Base-by-base conservation (phyloP, 2,888 invertebrate genomes). In the Rhingia rostrata region DNA sequence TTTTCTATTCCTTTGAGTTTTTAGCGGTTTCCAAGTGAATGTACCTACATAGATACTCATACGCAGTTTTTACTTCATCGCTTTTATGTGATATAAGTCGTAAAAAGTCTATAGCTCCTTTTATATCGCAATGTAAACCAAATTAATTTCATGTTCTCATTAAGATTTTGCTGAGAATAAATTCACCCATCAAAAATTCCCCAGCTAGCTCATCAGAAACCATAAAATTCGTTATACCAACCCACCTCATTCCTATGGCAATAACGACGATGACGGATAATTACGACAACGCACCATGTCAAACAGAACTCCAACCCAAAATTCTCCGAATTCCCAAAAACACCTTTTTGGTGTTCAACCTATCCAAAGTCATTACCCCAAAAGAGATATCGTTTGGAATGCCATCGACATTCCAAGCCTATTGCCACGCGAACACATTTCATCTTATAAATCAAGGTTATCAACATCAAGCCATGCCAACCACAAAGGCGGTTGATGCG, bases 321-420 rank as follows among this genome's bases (percentile, higher is more conserved):
- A 70, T 67, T 54, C 43, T 58, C 9, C 30, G 51, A 73, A 78
- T 82, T 79, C 49, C 67, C 43, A 51, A 56, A n/a, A 73, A 83
- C 79, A 79, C 78, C 83, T 83, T 79, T 63, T 78, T 39, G 33
- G 61, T 73, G 78, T 69, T 83, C 67, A 67, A 43, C 63, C 49
- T 79, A 73, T 78, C 73, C 73, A 73, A 79, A 73, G 73, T 67
- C 73, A 83, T 83, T 79, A 39, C 51, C 67, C 61, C 49, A 10
- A n/a, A 9, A 30, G 9, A 53, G 63, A 45, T 73, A 51, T 56
- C 73, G 67, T 43, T 49, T 51, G 32, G 67, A 56, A 78, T 78
- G 66, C 78, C 66, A 66, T 14, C 56, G 61, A 49, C 61, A 77
- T 60, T 70, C 70, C 60, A 43, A 9, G 39, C 45, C 51, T 51